phyloP scores from a whole-genome alignment of 1,140 invertebrate species.

The Chionoecetes opilio region DNA sequence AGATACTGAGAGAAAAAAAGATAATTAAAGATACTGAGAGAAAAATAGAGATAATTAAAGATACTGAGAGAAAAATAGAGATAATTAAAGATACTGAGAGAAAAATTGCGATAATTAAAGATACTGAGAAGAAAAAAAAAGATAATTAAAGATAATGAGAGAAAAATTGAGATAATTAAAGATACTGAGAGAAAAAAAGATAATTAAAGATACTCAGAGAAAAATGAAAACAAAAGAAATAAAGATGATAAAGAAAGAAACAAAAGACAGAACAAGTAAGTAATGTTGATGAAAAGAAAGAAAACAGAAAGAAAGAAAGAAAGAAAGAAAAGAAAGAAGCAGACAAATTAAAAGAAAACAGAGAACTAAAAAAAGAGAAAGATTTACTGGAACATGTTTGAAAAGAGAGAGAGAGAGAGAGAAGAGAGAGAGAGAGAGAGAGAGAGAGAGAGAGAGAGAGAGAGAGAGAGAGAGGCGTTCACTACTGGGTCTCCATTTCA shows the following conservation, averaged over 20 bases:
- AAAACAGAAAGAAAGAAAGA: background rate
- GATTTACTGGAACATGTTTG: background rate
- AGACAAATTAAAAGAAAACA: background rate
- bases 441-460: slow-evolving; percentile 11
- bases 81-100: too few relatives aligned
- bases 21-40: too few relatives aligned
- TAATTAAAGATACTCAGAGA: background rate
- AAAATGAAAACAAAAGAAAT: background rate
- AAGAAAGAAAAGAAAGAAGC: too few relatives aligned
- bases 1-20: too few relatives aligned
- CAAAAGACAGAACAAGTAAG: too few relatives aligned
- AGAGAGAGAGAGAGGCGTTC: background rate
- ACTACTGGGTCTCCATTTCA: background rate
- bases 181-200: background rate
- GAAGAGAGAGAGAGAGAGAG: background rate
- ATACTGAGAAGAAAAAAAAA: too few relatives aligned
- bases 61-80: too few relatives aligned
- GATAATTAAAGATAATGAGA: too few relatives aligned
- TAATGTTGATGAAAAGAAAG: background rate
- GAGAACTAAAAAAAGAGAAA: background rate
- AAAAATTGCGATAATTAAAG: too few relatives aligned
- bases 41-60: too few relatives aligned
- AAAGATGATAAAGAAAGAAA: background rate
- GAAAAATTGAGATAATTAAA: background rate
- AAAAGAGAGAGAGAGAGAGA: background rate